Evolutionary conservation across 2,888 invertebrate species (phyloP), one percentile per base, ranked within the genome.

Genomic region (Catocala nupta): DNA sequence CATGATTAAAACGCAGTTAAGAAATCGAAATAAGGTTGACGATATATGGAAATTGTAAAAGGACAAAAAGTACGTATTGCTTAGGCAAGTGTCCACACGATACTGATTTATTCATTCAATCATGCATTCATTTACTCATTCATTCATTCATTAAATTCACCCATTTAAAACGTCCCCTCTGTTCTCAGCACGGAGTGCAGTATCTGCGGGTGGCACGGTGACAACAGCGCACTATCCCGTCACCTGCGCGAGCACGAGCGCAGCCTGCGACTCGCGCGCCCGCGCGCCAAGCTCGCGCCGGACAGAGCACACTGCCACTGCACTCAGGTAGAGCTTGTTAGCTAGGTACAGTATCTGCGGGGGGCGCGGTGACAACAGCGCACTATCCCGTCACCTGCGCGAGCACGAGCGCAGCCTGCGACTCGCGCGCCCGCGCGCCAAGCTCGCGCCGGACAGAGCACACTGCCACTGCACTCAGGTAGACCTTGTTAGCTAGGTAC

Each of bases 291-390:
- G 44, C 0, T 33, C 58, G 0, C 13, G 61, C 0, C 59, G 42
- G 7, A 72, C 63, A 61, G 7, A 56, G 57, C 0, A 47, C 63
- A 57, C 25, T 54, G 25, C 5, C 34, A 25, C 1, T 63, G 63
- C 11, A 5, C 53, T 8, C 63, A 57, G 63, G 58, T 63, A 39
- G 52, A 11, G 1, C 36, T 36, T 36, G 8, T 36, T 2, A 36
- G 7, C 36, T 7, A 36, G 16, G 1, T 87, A 88, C 34, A 68
- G 63, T 0, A 80, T 88, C 0, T 89, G 89, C 60, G 70, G 70
- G 0, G 75, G 65, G 47, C 54, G 52, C 0, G 76, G 81, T 1
- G 25, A 52, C 0, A 61, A 70, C 0, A 49, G 59, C 1, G 51
- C 70, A 0, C 36, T 78, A 0, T 12, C 61, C 0, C 45, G 48